Evolutionary conservation across 2,797 vertebrate species (phyloP).

Genomic region (Coregonus suidteri): DNA sequence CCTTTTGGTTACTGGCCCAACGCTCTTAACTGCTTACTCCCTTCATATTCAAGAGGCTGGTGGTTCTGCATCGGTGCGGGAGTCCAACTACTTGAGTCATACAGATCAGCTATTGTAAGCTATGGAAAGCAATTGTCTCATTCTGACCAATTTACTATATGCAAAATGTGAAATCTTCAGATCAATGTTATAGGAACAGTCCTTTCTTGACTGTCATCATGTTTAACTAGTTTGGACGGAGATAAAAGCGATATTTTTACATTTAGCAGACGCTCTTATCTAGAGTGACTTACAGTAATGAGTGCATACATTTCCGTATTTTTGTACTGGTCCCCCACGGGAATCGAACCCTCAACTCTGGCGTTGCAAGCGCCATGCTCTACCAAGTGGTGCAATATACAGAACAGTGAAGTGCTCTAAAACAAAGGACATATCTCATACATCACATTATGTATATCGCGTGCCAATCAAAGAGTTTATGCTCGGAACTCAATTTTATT

Average conservation of each 20-base stretch:
- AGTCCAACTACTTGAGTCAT: neutral
- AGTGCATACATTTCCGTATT: too few relatives aligned
- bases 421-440: neutral
- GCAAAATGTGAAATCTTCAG: neutral
- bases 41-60: neutral
- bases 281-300: too few relatives aligned
- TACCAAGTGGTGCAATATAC: too few relatives aligned
- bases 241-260: too few relatives aligned
- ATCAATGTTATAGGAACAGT: too few relatives aligned
- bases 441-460: neutral
- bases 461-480: constrained; percentile 10
- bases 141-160: neutral
- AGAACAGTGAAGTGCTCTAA: neutral
- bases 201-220: too few relatives aligned
- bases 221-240: too few relatives aligned
- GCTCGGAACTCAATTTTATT: constrained; percentile 20
- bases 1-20: too few relatives aligned
- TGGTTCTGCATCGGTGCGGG: neutral
- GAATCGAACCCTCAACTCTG: too few relatives aligned
- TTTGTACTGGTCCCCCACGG: too few relatives aligned
- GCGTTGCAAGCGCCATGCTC: too few relatives aligned
- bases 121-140: neutral
- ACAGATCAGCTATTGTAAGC: neutral
- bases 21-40: neutral
- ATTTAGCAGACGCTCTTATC: too few relatives aligned